phyloP scores from a whole-genome alignment of 2,113 vertebrate genomes.

The Indri indri region DNA sequence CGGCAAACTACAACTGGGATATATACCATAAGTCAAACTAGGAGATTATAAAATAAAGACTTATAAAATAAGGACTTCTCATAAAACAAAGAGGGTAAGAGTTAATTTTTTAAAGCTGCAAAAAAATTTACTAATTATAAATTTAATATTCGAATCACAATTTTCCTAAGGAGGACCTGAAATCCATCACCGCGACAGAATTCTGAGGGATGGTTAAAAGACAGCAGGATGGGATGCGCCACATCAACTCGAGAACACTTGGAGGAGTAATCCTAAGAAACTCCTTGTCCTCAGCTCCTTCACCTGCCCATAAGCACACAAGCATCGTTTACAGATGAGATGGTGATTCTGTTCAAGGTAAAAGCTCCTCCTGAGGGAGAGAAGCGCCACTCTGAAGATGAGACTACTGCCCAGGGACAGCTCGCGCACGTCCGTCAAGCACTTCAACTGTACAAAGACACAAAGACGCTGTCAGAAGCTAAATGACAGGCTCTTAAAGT shows the following conservation, averaged over 20 bases:
- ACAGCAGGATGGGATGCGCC: fast-evolving
- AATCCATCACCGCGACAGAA: neutral
- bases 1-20: neutral
- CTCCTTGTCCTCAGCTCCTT: neutral
- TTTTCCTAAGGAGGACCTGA: neutral
- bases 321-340: fast-evolving
- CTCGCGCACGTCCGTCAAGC: fast-evolving
- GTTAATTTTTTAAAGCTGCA: neutral
- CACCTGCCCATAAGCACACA: neutral
- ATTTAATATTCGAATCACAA: neutral
- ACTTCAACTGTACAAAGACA: neutral
- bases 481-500: fast-evolving
- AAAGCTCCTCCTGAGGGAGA: neutral
- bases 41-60: neutral
- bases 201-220: neutral
- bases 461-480: neutral
- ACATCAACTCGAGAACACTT: neutral
- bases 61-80: neutral
- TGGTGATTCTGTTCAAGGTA: neutral
- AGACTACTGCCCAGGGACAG: neutral
- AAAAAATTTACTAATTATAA: neutral
- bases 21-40: neutral
- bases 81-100: neutral
- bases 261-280: neutral
- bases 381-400: neutral